Evolutionary conservation across 1,140 invertebrate genomes (phyloP), one percentile per base, ranked within the genome.

Genomic region (Pseudobourletiella spinata): DNA sequence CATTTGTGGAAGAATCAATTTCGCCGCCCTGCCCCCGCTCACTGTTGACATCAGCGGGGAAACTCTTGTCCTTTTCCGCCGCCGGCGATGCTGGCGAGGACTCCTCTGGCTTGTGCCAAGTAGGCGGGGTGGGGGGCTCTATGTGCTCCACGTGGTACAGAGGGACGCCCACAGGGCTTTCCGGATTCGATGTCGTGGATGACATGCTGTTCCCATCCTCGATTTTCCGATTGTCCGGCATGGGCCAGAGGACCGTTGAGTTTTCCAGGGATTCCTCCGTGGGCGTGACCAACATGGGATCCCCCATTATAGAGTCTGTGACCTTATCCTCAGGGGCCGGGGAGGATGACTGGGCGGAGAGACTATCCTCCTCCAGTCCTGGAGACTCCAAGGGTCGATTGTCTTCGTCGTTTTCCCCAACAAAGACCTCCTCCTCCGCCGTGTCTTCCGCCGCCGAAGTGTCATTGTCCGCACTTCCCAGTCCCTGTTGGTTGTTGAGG

Each of bases 111-210:
- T 64, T 64, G 25, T 67, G 68, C 59, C 65, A 70, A n/a, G 65
- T 70, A 6, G 68, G 64, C 16, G 61, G 59, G 18, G 62, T 65
- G 0, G 68, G 68, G 11, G 68, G 68, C 16, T 70, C 68, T 26
- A 65, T 48, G 26, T 70, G 68, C 52, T 70, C 68, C 2, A 70
- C 68, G 26, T 70, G 68, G 25, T 70, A 70, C 30, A 70, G 26
- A 6, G 68, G 68, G 6, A 70, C 68, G 11, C 68, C 68, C 22
- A 67, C 62, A 16, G 64, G 63, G 57, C 57, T 63, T 29, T 65
- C 65, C 15, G 56, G 56, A 20, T 28, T 51, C 3, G 63, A 50
- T 3, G 61, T 63, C n/a, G 51, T 54, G 25, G 50, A 54, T 26
- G 28, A 26, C 8, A 48, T 11, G 18, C 35, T 3, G 39, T 8